Evolutionary conservation across 2,113 vertebrate species (phyloP).

Genomic region (Platichthys flesus): DNA sequence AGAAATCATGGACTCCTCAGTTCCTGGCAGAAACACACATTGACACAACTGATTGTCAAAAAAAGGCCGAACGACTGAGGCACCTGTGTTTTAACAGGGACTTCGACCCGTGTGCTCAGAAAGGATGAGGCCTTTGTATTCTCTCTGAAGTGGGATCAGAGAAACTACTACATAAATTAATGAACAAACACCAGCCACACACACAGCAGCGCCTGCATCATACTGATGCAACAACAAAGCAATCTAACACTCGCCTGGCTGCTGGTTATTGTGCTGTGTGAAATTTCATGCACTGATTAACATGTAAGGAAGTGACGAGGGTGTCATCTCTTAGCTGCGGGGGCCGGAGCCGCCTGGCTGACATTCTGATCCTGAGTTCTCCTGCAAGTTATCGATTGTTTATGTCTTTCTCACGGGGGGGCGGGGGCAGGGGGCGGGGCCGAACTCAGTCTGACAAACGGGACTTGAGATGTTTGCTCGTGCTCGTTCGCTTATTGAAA

Average conservation of each 20-base stretch:
- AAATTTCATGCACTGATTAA: conserved; percentile 76
- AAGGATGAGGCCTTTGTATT: conserved; percentile 74
- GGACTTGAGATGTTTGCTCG: conserved; percentile 16
- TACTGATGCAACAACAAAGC: conserved; percentile 85
- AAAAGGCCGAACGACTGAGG: neutral
- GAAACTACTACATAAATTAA: conserved; percentile 79
- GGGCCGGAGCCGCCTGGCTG: conserved; percentile 33
- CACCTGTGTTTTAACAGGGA: conserved; percentile 42
- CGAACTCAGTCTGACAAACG: conserved; percentile 30
- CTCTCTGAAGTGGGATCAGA: conserved; percentile 84
- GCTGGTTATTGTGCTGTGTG: conserved; percentile 61
- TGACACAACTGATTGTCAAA: neutral
- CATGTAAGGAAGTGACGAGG: conserved; percentile 60
- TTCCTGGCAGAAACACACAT: neutral
- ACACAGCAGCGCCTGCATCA: conserved; percentile 71
- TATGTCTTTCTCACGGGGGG: conserved; percentile 19
- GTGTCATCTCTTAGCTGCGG: conserved; percentile 46
- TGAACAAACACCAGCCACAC: conserved; percentile 76
- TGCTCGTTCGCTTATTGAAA: neutral
- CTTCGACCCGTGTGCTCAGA: conserved; percentile 43
- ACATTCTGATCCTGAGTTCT: conserved; percentile 28
- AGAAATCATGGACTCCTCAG: neutral
- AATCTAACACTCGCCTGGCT: conserved; percentile 67
- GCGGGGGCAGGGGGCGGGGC: neutral
- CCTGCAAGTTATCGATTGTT: conserved; percentile 30